Evolutionary conservation across 2,797 vertebrate species (phyloP).

Genomic region (Chaetophractus vellerosus): DNA sequence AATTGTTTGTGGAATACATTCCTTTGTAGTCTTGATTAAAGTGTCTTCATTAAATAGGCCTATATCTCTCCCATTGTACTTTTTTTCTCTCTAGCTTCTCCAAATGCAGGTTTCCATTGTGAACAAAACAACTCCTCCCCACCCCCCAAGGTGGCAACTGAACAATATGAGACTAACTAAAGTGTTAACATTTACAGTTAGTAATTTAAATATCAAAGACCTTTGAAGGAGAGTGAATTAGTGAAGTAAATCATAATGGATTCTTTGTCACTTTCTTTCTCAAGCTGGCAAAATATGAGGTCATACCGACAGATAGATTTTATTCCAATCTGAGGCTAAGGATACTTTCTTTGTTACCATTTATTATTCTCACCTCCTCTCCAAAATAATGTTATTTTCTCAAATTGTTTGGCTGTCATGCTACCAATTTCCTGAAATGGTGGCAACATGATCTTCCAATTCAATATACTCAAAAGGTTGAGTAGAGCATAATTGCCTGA

Average conservation of each 20-base stretch:
- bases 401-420: constrained; percentile 70
- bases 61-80: not conserved
- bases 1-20: not conserved
- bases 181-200: constrained; percentile 66
- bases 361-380: constrained; percentile 55
- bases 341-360: constrained; percentile 25
- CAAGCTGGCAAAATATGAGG: not conserved
- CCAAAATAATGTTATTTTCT: constrained; percentile 80
- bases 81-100: constrained; percentile 26
- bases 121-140: not conserved
- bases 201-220: constrained; percentile 25
- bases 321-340: constrained; percentile 23
- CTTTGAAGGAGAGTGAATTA: not conserved
- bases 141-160: not conserved
- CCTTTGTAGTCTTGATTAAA: constrained; percentile 34
- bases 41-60: constrained; percentile 23
- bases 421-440: constrained; percentile 77
- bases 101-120: not conserved
- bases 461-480: constrained; percentile 74
- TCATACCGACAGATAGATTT: not conserved
- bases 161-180: not conserved
- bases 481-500: constrained; percentile 70
- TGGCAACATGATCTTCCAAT: constrained; percentile 70
- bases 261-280: constrained; percentile 17
- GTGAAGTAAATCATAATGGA: constrained; percentile 6